Conservation (phyloP, 2,113 vertebrate species). For the Salminus brasiliensis region DNA sequence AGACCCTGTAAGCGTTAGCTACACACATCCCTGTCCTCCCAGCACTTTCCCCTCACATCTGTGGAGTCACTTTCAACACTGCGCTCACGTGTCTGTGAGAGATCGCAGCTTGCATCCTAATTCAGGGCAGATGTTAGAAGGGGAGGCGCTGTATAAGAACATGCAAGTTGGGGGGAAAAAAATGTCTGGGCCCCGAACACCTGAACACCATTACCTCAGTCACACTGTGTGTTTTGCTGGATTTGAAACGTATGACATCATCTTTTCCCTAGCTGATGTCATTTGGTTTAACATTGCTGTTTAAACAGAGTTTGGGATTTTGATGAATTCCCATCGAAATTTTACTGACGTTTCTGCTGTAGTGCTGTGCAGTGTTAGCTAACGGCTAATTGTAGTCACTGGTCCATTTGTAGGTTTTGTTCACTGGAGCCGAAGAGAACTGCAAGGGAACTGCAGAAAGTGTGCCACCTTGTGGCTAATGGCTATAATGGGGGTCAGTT, state of each 20-base stretch:
- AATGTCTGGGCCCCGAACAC: conserved; percentile 59
- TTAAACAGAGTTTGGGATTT: neutral
- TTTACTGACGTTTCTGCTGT: neutral
- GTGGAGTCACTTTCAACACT: conserved; percentile 62
- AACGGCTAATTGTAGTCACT: conserved; percentile 3
- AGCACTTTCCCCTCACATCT: conserved; percentile 61
- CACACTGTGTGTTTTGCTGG: conserved; percentile 39
- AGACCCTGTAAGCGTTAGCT: conserved; percentile 47
- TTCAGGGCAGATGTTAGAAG: conserved; percentile 70
- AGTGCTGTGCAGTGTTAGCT: conserved; percentile 12
- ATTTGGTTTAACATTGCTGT: neutral
- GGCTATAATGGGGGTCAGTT: neutral
- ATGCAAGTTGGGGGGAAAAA: conserved; percentile 32
- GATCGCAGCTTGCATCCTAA: conserved; percentile 67
- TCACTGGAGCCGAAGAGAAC: neutral
- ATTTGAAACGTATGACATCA: conserved; percentile 42
- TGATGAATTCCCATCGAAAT: no score
- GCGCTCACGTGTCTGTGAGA: conserved; percentile 53
- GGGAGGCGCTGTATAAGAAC: conserved; percentile 36
- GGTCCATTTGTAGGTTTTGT: neutral
- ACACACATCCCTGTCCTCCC: conserved; percentile 10
- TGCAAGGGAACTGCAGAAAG: neutral
- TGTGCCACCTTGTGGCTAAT: conserved; percentile 45
- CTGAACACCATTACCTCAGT: conserved; percentile 70
- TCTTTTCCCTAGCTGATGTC: conserved; percentile 44